Base-by-base conservation (phyloP, 2,113 vertebrate genomes). In the Cnemophilus loriae region DNA sequence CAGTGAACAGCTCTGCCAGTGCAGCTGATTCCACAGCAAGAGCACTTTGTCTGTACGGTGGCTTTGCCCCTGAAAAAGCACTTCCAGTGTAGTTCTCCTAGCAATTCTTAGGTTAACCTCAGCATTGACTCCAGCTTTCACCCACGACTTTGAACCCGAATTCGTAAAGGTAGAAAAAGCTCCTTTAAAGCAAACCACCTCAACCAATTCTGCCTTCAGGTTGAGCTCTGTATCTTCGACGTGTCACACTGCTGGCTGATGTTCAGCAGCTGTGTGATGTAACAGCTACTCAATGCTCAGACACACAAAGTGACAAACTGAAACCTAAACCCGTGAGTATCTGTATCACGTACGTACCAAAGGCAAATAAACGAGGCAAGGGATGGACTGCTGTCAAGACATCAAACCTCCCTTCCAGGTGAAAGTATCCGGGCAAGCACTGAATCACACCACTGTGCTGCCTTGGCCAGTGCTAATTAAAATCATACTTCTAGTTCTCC, bases 1-100 rank as follows among this genome's bases (percentile, higher is more conserved):
- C 81, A 82, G 41, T 46, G 94, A 87, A 78, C 63, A 93, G 89
- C 87, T 93, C 83, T 95, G 80, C 91, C 91, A 64, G 49, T 26
- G 39, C 77, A 91, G 95, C 93, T 89, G 84, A 84, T 52, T 56
- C 84, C 73, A 35, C 11, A 68, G 80, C 89, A 78, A 63, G 73
- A 84, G 37, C 56, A 44, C 64, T 92, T 52, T 42, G 71, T 74
- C 60, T 10, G 39, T 82, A 18, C 14, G 74, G 57, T 79, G 84
- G 0, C 30, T 85, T 83, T 74, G 67, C 3, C 21, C 84, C n/a
- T 52, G 44, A 39, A 87, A 95, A 91, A 57, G 24, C 81, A 64
- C 74, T 94, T 64, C 15, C 57, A 55, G 69, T 7, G 23, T 9
- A 70, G 60, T 18, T 74, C 39, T 80, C 89, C 44, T 10, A 74